Evolutionary conservation across 2,888 invertebrate species (phyloP).

Genomic region (Andrena bucephala): DNA sequence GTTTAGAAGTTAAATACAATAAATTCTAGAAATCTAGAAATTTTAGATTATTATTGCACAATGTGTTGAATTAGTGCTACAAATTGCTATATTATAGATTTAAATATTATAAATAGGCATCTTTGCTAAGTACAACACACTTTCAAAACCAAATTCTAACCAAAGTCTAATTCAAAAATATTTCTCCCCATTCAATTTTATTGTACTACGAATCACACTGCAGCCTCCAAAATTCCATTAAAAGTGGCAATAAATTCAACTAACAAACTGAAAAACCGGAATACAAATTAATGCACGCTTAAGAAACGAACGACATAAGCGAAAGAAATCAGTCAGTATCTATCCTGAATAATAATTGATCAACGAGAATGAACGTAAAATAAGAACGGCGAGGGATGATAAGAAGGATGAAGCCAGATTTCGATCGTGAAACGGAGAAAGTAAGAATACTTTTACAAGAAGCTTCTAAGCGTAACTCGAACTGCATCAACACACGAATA

Average conservation of each 20-base stretch:
- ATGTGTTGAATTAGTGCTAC: too few species aligned
- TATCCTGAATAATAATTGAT: too few species aligned
- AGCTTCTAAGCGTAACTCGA: constrained; percentile 65
- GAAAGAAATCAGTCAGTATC: neutral
- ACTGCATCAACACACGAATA: constrained; percentile 69
- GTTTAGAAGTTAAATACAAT: too few species aligned
- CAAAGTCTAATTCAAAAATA: too few species aligned
- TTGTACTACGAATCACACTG: neutral
- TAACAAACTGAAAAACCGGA: neutral
- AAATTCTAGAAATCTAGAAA: too few species aligned
- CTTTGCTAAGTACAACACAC: too few species aligned
- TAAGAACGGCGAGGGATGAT: too few species aligned
- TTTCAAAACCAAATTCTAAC: too few species aligned
- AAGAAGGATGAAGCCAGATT: constrained; percentile 17
- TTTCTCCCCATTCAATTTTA: neutral
- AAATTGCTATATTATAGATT: too few species aligned
- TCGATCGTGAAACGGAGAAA: neutral
- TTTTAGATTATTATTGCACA: too few species aligned
- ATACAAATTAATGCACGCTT: neutral
- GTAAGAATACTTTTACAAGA: constrained; percentile 45
- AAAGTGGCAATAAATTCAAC: neutral
- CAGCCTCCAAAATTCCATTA: neutral
- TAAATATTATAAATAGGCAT: too few species aligned
- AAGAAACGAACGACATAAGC: neutral
- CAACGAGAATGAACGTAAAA: too few species aligned